Percentiles rank a stretch among this genome's conserved stretches.
phyloP scores from a whole-genome alignment of 1,140 invertebrate genomes.

The Glossosoma conforme region DNA sequence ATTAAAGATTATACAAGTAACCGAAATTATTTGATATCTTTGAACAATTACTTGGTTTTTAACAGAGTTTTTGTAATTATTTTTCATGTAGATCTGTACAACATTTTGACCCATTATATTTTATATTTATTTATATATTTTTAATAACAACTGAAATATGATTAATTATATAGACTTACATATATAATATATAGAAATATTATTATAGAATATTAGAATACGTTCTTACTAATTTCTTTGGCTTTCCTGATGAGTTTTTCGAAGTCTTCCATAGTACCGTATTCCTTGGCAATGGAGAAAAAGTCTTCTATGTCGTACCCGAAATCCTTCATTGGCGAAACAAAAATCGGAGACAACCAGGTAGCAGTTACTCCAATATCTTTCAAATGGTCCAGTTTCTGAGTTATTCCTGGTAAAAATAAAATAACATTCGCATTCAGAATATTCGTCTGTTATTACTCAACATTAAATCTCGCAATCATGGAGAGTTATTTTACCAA shows the following conservation, averaged over 20 bases:
- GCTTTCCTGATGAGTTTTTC: slow-evolving; percentile 49
- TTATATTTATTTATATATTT: too few species aligned
- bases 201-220: not conserved
- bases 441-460: too few species aligned
- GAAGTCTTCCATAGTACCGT: slow-evolving; percentile 62
- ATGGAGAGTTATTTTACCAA: too few species aligned
- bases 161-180: too few species aligned
- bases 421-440: not conserved
- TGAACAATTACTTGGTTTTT: too few species aligned
- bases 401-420: slow-evolving; percentile 45
- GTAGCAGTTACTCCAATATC: slow-evolving; percentile 57
- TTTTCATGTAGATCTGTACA: too few species aligned
- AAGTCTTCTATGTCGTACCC: slow-evolving; percentile 64
- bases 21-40: too few species aligned
- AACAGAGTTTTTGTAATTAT: too few species aligned
- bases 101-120: too few species aligned
- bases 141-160: too few species aligned
- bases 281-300: slow-evolving; percentile 53
- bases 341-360: slow-evolving; percentile 64
- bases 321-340: slow-evolving; percentile 61
- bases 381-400: slow-evolving; percentile 53
- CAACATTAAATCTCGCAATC: too few species aligned
- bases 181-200: not conserved
- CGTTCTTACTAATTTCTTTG: slow-evolving; percentile 26
- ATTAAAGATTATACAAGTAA: not conserved